Evolutionary conservation across 2,113 vertebrate species (phyloP), one percentile per base, ranked within the genome.

Genomic region (Dasyurus viverrinus): DNA sequence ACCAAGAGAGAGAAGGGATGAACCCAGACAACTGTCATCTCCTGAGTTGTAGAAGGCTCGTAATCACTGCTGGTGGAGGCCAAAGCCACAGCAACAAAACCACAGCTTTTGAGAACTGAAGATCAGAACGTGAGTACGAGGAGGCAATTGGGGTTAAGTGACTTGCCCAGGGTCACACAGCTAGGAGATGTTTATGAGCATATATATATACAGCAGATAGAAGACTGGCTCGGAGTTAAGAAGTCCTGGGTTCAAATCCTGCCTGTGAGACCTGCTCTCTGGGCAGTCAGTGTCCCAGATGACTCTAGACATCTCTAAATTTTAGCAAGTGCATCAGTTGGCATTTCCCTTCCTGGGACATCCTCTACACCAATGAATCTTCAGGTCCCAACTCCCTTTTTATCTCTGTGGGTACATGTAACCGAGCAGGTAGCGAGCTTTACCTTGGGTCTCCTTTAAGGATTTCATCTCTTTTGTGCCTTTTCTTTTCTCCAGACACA

Each of bases 401-500:
- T 2, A 42, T 42, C 19, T 84, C n/a, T 19, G n/a, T 84, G 16
- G 14, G 6, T 22, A 8, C n/a, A 42, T 22, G 19, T 42, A 6
- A 30, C 36, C 0, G 36, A 30, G 14, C 0, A 68, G 9, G 12
- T 84, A 42, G 23, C n/a, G 23, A 23, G 19, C 16, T 8, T 42
- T 22, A 7, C 7, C 7, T 1, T 42, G 22, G 16, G 36, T 84
- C n/a, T 84, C 68, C 68, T 84, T 84, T 22, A 42, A 84, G 68
- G n/a, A 84, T 42, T 84, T 6, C n/a, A 42, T 23, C 8, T 19
- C 0, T 84, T 7, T 8, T 4, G 19, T 94, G 91, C 60, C 53
- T 93, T 95, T 60, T 94, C 46, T 76, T 60, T 54, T 92, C 89
- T 48, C 91, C 89, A 93, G 92, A 53, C 89, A 68, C 36, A 90